Evolutionary conservation across 2,113 vertebrate genomes (phyloP), one percentile per base, ranked within the genome.

Genomic region (Psettodes erumei): DNA sequence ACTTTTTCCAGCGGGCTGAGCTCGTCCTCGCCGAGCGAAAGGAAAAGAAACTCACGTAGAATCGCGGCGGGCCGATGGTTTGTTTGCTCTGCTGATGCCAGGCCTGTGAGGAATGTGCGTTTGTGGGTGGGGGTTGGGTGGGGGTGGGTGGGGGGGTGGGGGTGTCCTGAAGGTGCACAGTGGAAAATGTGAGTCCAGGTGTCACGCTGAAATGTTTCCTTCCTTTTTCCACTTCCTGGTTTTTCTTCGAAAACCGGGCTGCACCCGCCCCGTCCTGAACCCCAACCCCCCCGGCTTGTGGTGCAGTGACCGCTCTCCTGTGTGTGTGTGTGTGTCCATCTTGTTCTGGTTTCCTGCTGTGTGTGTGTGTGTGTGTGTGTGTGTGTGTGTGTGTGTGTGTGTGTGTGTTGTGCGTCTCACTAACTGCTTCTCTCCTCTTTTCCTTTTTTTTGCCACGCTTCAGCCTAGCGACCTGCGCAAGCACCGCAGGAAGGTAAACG

Each of bases 381-480:
- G 5, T 15, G 67, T 79, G 69, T 82, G 43, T 83, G n/a, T 56
- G 43, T n/a, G 5, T 15, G 67, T 79, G 69, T 82, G 48, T 83
- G 42, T 50, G 21, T 63, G 71, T 75, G 72, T 55, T 61, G 40
- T 84, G 51, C 13, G 27, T 85, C 72, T 86, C 38, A 84, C 87
- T 90, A 91, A 92, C 82, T 42, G 78, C 82, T 81, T 81, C 45
- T 90, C 77, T 91, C 43, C 66, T 85, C 62, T 91, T 80, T 89
- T 71, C 51, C n/a, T n/a, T 81, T 73, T 86, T 73, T 71, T 70
- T 81, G 82, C 81, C 96, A 95, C 71, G 95, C 96, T 88, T 95
- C 97, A 99, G 97, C 98, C 98, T 96, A 97, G 97, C 85, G 97
- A 99, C 93, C 96, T 99, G 96, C 96, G 98, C 95, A 99, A 99